Base-by-base conservation (phyloP, 2,888 invertebrate genomes). In the Scaptomyza parva region DNA sequence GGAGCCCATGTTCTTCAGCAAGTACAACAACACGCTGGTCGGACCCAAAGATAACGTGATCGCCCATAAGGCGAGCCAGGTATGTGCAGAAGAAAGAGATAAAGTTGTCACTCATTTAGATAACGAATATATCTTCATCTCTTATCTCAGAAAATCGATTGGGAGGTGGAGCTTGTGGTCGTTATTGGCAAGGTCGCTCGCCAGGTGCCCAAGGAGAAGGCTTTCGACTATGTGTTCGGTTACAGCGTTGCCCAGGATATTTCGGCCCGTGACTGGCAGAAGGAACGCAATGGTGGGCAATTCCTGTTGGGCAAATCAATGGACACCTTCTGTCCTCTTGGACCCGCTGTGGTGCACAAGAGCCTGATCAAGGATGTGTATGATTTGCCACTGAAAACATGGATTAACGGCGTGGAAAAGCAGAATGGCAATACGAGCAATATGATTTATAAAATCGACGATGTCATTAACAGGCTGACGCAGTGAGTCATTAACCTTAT, bases 251-350 rank as follows among this genome's bases (percentile, higher is more conserved):
- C 96, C 0, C 97, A 97, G 91, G 97, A 97, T 91, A 95, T 97
- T 53, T 95, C 95, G 54, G 97, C 97, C 0, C 92, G 97, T 43
- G 97, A 97, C 89, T 97, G 97, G 97, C 87, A 84, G 18, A 86
- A 96, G 83, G 93, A 93, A 41, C 78, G 73, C 33, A 83, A 83
- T 39, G 82, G 95, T 5, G 97, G 97, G 2, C 96, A 96, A 86
- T 95, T 95, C 89, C 90, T 96, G 1, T 90, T 97, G 26, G 96
- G 96, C 3, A 95, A 95, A 93, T 93, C 96, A 0, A 97, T 97
- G 96, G 97, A 97, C 90, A 95, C 95, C 0, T 97, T 97, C 92
- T 97, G 97, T 89, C 97, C 97, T 0, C 92, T 97, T 62, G 97
- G 97, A 0, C 97, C 97, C 0, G 95, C 95, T 20, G 95, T 97